These are phyloP conservation scores for Mormyrops boulengeri DNA, from an alignment of 2,797 vertebrate genomes.

Conservation along the genomic window DNA sequence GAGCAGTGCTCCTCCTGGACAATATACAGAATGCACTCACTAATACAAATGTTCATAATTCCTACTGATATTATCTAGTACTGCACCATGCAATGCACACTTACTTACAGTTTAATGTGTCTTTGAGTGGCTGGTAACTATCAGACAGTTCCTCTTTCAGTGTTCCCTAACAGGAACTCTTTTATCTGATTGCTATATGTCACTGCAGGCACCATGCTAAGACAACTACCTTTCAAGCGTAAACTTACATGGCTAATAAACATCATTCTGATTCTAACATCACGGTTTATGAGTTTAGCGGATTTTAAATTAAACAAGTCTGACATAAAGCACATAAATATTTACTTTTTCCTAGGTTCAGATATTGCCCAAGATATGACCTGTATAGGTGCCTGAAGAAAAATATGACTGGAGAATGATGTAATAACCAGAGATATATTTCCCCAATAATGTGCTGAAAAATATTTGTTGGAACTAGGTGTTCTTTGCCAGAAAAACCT, in stretches of 20 bases:
- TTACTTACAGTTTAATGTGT: background rate
- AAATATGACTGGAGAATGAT: background rate
- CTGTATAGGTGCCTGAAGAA: background rate
- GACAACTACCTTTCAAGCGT: background rate
- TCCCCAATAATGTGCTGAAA: background rate
- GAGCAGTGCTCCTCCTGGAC: background rate
- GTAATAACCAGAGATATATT: background rate
- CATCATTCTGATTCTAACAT: background rate
- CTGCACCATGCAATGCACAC: background rate
- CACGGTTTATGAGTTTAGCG: background rate
- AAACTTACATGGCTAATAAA: background rate
- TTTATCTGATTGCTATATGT: background rate
- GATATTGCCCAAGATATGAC: background rate
- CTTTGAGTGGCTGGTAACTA: background rate
- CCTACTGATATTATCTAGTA: background rate
- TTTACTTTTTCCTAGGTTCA: background rate
- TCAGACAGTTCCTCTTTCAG: background rate
- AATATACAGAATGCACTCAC: background rate
- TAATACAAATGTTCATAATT: background rate
- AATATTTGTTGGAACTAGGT: background rate
- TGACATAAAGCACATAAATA: slow-evolving; percentile 4
- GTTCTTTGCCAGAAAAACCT: background rate
- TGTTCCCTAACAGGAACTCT: background rate
- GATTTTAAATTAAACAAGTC: background rate
- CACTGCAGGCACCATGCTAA: background rate